phyloP scores from a whole-genome alignment of 2,113 vertebrate genomes.

The Alligator mississippiensis region DNA sequence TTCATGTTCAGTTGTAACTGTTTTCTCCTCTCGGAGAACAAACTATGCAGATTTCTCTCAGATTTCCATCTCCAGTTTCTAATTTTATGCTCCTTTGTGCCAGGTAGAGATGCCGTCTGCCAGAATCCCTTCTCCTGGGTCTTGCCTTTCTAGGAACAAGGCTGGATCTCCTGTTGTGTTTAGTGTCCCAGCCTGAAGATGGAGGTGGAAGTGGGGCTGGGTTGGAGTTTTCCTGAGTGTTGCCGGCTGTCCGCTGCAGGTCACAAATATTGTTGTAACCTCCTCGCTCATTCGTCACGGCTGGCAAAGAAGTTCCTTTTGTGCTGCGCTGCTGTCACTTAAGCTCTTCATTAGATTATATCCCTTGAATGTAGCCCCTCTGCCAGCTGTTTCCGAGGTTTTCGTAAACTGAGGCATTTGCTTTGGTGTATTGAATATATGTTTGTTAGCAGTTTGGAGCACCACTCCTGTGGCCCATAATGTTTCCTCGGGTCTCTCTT shows the following conservation, averaged over 20 bases:
- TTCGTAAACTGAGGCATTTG: not conserved
- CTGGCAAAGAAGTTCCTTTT: not conserved
- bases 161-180: not conserved
- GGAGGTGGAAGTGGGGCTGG: not conserved
- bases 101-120: not conserved
- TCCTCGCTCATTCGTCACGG: conserved; percentile 4
- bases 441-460: not conserved
- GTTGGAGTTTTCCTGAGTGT: not conserved
- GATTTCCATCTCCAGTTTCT: not conserved
- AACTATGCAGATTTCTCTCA: rapidly evolving
- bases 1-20: not conserved
- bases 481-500: not conserved
- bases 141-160: not conserved
- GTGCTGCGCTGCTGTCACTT: not conserved
- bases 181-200: not conserved
- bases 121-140: not conserved
- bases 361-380: rapidly evolving
- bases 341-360: not conserved
- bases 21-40: not conserved
- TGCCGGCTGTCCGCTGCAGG: conserved; percentile 11
- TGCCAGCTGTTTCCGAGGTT: not conserved
- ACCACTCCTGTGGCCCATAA: not conserved
- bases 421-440: not conserved
- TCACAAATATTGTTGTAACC: conserved; percentile 47
- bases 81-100: not conserved